Evolutionary conservation across 2,113 vertebrate species (phyloP).

Genomic region (Irena cyanogastra): DNA sequence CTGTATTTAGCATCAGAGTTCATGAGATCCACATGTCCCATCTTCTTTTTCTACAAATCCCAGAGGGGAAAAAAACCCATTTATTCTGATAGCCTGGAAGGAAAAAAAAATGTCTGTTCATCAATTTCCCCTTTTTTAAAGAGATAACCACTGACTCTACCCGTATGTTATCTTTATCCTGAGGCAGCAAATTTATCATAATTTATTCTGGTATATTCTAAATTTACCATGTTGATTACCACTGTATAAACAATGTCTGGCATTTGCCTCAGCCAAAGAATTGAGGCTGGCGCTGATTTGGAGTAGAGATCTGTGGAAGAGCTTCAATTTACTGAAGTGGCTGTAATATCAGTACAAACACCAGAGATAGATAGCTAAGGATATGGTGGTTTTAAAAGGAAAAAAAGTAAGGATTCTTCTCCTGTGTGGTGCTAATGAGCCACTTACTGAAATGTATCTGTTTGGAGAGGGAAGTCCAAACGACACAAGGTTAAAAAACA

Average conservation of each 20-base stretch:
- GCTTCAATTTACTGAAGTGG: constrained; percentile 68
- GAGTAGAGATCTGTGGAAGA: constrained; percentile 66
- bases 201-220: constrained; percentile 82
- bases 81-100: constrained; percentile 61
- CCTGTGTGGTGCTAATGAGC: constrained; percentile 69
- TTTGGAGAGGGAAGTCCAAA: constrained; percentile 65
- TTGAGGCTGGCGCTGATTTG: constrained; percentile 61
- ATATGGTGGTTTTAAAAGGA: constrained; percentile 26
- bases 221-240: constrained; percentile 83
- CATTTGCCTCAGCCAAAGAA: constrained; percentile 58
- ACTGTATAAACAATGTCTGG: constrained; percentile 80
- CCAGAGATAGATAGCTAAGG: constrained; percentile 65
- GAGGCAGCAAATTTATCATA: constrained; percentile 81
- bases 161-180: constrained; percentile 76
- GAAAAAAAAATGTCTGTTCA: constrained; percentile 62
- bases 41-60: constrained; percentile 61
- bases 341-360: constrained; percentile 69
- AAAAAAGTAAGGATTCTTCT: constrained; percentile 44
- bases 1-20: constrained; percentile 67
- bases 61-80: constrained; percentile 25
- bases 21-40: constrained; percentile 69
- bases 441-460: constrained; percentile 73
- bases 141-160: constrained; percentile 70
- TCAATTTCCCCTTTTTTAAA: constrained; percentile 67
- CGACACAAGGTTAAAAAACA: constrained; percentile 63